Conservation (phyloP, 2,113 vertebrate species). For the Myrmecobius fasciatus region DNA sequence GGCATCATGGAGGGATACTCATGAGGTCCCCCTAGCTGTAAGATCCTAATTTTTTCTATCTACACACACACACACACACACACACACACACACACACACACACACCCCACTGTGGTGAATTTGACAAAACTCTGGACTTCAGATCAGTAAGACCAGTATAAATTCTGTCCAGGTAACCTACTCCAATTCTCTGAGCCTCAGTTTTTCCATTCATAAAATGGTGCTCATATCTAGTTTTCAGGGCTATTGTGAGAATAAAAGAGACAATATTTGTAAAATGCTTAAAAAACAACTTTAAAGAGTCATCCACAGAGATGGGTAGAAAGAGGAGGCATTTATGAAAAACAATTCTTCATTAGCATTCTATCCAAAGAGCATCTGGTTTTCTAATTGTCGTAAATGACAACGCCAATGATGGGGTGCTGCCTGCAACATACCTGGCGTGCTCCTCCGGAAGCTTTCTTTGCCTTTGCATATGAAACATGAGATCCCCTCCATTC, state of each 20-base stretch:
- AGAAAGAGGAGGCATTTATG: neutral
- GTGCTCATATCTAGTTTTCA: neutral
- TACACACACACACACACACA: too few species aligned
- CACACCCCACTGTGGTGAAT: too few species aligned
- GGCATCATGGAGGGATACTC: too few species aligned
- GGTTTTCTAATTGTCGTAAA: neutral
- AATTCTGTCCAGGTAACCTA: neutral
- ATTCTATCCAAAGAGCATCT: neutral
- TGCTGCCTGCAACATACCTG: constrained; percentile 82
- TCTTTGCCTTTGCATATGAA: constrained; percentile 98
- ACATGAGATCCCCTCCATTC: constrained; percentile 98
- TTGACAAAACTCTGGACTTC: too few species aligned
- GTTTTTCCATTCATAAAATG: neutral
- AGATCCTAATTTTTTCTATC: too few species aligned
- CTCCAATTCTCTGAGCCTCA: neutral
- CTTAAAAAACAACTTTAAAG: neutral
- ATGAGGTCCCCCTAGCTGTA: too few species aligned
- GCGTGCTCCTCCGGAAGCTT: constrained; percentile 98
- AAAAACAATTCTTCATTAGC: neutral
- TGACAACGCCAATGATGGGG: neutral
- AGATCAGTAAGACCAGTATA: too few species aligned
- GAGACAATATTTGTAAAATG: neutral
- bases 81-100: too few species aligned
- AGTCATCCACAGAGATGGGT: neutral
- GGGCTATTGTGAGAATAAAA: neutral